A percentile compares a stretch with the other conserved stretches of the same genome.
Conservation (phyloP, 2,797 vertebrate genomes). For the Dromococcyx pavoninus region DNA sequence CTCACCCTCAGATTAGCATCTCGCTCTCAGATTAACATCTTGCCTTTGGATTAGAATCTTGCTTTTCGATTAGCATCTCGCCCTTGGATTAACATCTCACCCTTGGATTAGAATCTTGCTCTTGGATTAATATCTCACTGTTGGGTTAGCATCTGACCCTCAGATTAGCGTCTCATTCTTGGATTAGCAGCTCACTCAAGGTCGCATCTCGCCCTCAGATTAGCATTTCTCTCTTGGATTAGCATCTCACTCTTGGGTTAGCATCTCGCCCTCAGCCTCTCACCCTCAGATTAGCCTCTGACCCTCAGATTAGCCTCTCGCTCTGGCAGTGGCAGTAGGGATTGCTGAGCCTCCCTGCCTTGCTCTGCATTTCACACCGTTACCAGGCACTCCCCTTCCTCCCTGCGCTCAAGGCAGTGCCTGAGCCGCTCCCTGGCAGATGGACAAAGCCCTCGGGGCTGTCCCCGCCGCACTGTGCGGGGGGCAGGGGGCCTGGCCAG, state of each 20-base stretch:
- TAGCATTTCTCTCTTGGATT: neutral
- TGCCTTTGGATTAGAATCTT: too few species aligned
- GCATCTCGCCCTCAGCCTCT: neutral
- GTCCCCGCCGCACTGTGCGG: rapidly evolving
- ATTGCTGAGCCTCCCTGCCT: neutral
- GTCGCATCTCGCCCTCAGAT: neutral
- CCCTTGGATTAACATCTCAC: neutral
- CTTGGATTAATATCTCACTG: neutral
- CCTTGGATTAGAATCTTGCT: neutral
- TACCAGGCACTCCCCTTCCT: neutral
- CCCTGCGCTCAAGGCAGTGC: rapidly evolving
- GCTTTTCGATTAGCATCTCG: too few species aligned
- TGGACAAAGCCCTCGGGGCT: neutral
- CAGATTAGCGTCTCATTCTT: rapidly evolving
- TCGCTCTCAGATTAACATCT: neutral
- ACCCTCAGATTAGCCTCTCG: neutral
- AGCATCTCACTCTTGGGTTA: neutral
- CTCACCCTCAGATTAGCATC: neutral
- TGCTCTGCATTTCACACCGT: rapidly evolving
- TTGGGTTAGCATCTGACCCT: too few species aligned
- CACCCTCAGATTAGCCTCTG: too few species aligned
- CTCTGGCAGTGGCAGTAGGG: neutral
- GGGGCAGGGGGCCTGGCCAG: too few species aligned
- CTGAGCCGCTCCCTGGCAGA: neutral
- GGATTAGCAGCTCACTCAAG: rapidly evolving